phyloP scores from a whole-genome alignment of 2,888 invertebrate genomes.

The Tenodera sinensis region DNA sequence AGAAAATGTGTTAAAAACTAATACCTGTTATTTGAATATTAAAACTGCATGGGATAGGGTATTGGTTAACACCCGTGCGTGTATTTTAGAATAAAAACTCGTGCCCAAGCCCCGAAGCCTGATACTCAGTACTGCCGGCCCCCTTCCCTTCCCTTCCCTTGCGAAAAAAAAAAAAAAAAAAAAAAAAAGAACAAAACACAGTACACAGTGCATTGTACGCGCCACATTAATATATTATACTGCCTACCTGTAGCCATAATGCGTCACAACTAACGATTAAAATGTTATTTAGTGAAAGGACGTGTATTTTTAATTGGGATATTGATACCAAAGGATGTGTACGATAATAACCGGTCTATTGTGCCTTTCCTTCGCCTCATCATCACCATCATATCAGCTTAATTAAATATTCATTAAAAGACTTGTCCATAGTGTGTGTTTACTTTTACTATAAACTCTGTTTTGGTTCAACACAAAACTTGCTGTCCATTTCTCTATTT shows the following conservation, averaged over 20 bases:
- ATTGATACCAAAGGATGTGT: neutral
- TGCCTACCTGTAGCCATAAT: neutral
- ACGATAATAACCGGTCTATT: neutral
- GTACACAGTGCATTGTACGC: neutral
- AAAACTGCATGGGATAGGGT: neutral
- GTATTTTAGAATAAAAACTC: neutral
- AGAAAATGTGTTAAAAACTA: neutral
- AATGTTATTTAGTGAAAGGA: neutral
- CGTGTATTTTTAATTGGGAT: neutral
- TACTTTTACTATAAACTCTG: neutral
- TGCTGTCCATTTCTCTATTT: neutral
- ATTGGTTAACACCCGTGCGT: neutral
- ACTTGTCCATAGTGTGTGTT: neutral
- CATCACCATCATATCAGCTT: neutral
- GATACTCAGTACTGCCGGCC: neutral
- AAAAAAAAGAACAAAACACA: neutral
- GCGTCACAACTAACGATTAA: neutral
- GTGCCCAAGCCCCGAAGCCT: neutral
- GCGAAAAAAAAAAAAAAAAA: too few species aligned
- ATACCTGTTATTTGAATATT: neutral
- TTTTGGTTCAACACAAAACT: neutral
- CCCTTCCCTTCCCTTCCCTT: neutral
- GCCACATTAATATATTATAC: neutral
- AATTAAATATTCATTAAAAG: neutral
- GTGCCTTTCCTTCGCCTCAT: neutral